A percentile compares a stretch with the other conserved stretches of the same genome.
Evolutionary conservation across 2,797 vertebrate species (phyloP).

Genomic region (Enteromius treurensis): DNA sequence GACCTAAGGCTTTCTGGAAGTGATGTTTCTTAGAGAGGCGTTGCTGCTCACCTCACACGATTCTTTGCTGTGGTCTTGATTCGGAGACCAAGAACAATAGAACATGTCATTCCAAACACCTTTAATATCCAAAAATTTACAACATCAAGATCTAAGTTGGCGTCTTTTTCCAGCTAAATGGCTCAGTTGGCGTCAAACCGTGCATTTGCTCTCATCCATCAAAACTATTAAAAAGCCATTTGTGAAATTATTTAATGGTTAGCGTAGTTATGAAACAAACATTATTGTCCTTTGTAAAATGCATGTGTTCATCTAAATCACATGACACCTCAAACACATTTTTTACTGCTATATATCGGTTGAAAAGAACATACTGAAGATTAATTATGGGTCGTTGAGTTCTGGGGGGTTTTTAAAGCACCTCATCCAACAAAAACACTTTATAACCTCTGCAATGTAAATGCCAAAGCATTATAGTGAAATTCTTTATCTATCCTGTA

Average conservation of each 20-base stretch:
- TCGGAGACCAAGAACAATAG: conserved; percentile 21
- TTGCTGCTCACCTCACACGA: not conserved
- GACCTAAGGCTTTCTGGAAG: conserved; percentile 11
- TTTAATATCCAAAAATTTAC: not conserved
- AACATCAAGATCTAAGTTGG: conserved; percentile 1
- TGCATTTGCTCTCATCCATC: conserved; percentile 22
- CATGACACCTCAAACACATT: not conserved
- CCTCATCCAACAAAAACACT: conserved; percentile 4
- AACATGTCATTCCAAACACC: not conserved
- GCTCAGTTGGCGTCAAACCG: not conserved
- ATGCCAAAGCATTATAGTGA: not conserved
- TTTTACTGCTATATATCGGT: not conserved
- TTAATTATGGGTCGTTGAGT: not conserved
- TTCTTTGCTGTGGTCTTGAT: not conserved
- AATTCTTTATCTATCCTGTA: not conserved
- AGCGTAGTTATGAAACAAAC: not conserved
- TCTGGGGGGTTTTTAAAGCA: not conserved
- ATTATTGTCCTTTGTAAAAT: not conserved
- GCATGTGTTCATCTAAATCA: not conserved
- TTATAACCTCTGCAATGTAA: not conserved
- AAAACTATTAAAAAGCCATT: not conserved
- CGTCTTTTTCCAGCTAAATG: conserved; percentile 6
- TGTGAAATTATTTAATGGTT: conserved; percentile 8
- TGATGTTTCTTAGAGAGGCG: not conserved
- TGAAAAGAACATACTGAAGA: not conserved